Percentiles rank a stretch among this genome's conserved stretches.
Conservation (phyloP, 2,113 vertebrate species). For the Nothocercus julius region DNA sequence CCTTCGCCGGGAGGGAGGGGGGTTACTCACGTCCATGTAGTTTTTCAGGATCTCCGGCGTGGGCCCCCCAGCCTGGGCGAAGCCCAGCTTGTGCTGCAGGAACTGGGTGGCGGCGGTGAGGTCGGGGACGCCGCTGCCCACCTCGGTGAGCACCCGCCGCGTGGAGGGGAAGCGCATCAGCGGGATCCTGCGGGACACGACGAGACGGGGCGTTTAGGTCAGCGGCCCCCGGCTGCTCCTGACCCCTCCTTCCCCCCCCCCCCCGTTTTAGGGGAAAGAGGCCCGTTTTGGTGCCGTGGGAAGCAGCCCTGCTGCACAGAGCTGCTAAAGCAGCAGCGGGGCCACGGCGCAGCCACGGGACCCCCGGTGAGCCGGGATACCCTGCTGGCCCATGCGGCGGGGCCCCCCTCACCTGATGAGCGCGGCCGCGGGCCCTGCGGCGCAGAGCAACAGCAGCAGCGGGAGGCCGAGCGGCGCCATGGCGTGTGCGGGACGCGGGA, state of each 20-base stretch:
- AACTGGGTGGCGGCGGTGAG: slow-evolving; percentile 57
- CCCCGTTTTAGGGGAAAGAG: no score
- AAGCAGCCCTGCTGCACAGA: no score
- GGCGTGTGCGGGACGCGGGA: neutral
- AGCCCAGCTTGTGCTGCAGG: slow-evolving; percentile 84
- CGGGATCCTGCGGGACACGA: slow-evolving; percentile 80
- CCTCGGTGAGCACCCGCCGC: slow-evolving; percentile 80
- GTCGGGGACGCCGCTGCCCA: slow-evolving; percentile 73
- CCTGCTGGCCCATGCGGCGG: no score
- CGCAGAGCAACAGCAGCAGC: neutral
- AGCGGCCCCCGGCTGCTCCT: no score
- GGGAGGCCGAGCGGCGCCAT: slow-evolving; percentile 33
- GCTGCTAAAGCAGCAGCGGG: no score
- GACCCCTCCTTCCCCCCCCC: no score
- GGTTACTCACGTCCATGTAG: slow-evolving; percentile 87
- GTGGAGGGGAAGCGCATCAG: slow-evolving; percentile 88
- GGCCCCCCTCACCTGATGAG: slow-evolving; percentile 50
- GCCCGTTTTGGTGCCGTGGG: no score
- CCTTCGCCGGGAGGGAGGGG: no score
- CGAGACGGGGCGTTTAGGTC: no score
- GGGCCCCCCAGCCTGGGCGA: slow-evolving; percentile 69
- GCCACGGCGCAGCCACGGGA: no score
- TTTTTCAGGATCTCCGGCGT: slow-evolving; percentile 90
- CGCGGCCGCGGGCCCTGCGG: neutral
- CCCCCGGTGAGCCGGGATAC: no score